phyloP scores from a whole-genome alignment of 2,113 vertebrate species.

The Bucco capensis region DNA sequence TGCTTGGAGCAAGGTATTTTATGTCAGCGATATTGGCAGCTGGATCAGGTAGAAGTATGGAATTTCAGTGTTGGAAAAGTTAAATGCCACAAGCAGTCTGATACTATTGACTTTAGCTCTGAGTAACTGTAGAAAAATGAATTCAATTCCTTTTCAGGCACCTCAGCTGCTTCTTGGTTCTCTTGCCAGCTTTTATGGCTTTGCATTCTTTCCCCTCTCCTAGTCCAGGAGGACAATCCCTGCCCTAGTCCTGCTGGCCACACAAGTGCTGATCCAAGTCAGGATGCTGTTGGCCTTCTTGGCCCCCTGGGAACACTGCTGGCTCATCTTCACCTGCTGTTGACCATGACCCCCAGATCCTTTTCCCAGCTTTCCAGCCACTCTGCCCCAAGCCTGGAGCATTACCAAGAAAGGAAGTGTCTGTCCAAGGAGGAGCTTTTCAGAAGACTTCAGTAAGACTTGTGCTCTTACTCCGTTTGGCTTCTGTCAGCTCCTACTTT shows the following conservation, averaged over 20 bases:
- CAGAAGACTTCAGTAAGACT: neutral
- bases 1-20: no score
- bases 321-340: no score
- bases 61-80: neutral
- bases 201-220: neutral
- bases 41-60: neutral
- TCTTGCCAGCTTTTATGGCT: neutral
- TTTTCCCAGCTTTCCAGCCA: no score
- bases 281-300: no score
- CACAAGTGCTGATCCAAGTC: no score
- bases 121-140: neutral
- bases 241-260: no score
- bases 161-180: neutral
- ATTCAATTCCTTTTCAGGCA: neutral
- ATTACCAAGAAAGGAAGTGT: neutral
- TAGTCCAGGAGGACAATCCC: no score
- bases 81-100: neutral
- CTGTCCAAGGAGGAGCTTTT: neutral
- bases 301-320: no score
- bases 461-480: neutral
- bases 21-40: neutral
- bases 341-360: no score
- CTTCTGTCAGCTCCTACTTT: neutral
- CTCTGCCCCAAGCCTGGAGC: no score
- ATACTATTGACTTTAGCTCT: neutral